phyloP scores from a whole-genome alignment of 2,797 vertebrate species.

The Siniperca scherzeri region DNA sequence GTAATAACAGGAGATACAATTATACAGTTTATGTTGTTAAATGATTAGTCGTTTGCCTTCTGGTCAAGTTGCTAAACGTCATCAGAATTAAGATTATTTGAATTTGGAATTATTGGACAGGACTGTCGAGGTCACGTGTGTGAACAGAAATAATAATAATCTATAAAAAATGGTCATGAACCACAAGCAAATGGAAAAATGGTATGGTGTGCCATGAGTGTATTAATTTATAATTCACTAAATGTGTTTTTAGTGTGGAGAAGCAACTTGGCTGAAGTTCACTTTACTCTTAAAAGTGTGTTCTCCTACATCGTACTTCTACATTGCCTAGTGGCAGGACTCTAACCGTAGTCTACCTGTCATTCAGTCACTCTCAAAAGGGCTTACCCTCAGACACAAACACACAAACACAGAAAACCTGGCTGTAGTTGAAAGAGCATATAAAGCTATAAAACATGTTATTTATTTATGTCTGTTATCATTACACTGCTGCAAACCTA shows the following conservation, averaged over 20 bases:
- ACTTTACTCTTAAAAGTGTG: neutral
- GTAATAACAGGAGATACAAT: neutral
- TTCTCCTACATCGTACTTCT: neutral
- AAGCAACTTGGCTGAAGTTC: neutral
- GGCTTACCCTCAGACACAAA: neutral
- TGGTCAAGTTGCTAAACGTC: neutral
- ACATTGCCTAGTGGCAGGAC: neutral
- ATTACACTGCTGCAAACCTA: constrained; percentile 23
- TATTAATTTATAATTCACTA: neutral
- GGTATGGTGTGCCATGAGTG: too few species aligned
- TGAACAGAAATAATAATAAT: too few species aligned
- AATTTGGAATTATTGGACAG: neutral
- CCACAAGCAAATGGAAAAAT: neutral
- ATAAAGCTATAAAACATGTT: constrained; percentile 25
- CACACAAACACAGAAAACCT: neutral
- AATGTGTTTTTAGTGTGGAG: neutral
- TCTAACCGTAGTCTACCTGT: neutral
- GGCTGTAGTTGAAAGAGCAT: neutral
- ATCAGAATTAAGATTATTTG: neutral
- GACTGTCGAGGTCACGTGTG: neutral
- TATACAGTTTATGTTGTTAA: neutral
- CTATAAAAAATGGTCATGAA: neutral
- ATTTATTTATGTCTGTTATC: constrained; percentile 28
- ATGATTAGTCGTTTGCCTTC: neutral
- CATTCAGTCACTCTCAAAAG: neutral